These are phyloP conservation scores for Choristoneura fumiferana DNA, from an alignment of 1,140 invertebrate genomes.

Conservation along the genomic window DNA sequence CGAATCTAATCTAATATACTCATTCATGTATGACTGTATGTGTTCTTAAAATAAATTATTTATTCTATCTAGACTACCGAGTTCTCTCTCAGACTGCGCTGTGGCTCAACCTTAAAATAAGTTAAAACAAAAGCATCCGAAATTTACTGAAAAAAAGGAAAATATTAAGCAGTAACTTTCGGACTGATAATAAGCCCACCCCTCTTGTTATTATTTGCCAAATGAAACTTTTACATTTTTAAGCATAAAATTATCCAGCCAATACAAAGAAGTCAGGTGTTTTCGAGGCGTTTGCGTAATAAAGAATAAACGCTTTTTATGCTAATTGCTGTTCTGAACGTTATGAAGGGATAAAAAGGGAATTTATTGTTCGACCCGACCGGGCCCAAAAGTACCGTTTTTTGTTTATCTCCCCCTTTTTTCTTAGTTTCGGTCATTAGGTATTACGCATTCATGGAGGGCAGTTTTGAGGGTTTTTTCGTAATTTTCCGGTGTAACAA, in stretches of 20 bases:
- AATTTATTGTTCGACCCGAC: conserved; percentile 6
- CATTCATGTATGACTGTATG: too few relatives aligned
- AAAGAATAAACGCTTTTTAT: conserved; percentile 16
- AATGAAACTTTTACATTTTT: conserved; percentile 19
- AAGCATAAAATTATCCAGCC: conserved; percentile 1
- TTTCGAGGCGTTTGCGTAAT: conserved; percentile 19
- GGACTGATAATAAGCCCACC: not conserved
- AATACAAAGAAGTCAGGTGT: conserved; percentile 23
- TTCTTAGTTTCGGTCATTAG: conserved; percentile 9
- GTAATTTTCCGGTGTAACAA: too few relatives aligned
- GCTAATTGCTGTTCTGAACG: conserved; percentile 21
- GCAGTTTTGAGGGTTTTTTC: not conserved
- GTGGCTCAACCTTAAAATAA: too few relatives aligned
- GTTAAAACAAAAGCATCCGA: not conserved
- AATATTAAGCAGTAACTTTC: conserved; percentile 13
- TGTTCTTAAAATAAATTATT: too few relatives aligned
- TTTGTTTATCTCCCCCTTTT: conserved; percentile 15
- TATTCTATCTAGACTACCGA: too few relatives aligned
- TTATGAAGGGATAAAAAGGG: conserved; percentile 22
- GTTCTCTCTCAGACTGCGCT: too few relatives aligned
- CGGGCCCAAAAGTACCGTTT: not conserved
- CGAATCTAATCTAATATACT: too few relatives aligned
- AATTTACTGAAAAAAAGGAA: not conserved
- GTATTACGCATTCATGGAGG: conserved; percentile 3
- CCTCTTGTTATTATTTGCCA: conserved; percentile 4